Conservation (phyloP, 2,888 invertebrate genomes). For the Meta bourneti region DNA sequence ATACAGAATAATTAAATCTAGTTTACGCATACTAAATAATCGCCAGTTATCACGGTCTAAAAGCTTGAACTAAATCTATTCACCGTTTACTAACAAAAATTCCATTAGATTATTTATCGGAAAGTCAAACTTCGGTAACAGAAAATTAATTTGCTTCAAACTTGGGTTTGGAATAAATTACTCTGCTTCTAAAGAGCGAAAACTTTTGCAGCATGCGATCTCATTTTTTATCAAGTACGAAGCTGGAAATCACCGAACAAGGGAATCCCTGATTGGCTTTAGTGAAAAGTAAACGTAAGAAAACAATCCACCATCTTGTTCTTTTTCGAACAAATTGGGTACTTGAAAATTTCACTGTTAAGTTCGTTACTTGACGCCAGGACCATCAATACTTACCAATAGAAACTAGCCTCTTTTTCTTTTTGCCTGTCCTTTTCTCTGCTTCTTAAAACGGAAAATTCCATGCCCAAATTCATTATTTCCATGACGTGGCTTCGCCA, state of each 20-base stretch:
- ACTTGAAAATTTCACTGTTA: conserved; percentile 10
- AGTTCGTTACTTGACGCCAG: conserved; percentile 17
- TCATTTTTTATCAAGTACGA: background rate
- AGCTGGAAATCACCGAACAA: background rate
- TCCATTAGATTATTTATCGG: background rate
- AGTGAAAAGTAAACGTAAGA: conserved; percentile 2
- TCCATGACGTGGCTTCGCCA: background rate
- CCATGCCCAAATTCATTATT: conserved; percentile 48
- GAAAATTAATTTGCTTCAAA: background rate
- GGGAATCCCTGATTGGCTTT: background rate
- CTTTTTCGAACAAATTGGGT: conserved; percentile 42
- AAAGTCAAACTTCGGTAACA: background rate
- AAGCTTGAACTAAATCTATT: background rate
- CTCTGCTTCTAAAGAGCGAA: background rate
- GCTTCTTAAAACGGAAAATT: conserved; percentile 36
- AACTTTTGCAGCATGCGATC: background rate
- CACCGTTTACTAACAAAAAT: background rate
- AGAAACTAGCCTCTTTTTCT: conserved; percentile 13
- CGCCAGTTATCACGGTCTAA: too few species aligned
- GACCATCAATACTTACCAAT: conserved; percentile 23
- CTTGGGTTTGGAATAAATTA: background rate
- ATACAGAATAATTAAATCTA: too few species aligned
- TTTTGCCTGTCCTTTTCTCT: background rate
- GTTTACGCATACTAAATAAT: too few species aligned
- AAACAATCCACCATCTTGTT: background rate